Evolutionary conservation across 2,113 vertebrate genomes (phyloP).

Genomic region (Platycercus adscitus): DNA sequence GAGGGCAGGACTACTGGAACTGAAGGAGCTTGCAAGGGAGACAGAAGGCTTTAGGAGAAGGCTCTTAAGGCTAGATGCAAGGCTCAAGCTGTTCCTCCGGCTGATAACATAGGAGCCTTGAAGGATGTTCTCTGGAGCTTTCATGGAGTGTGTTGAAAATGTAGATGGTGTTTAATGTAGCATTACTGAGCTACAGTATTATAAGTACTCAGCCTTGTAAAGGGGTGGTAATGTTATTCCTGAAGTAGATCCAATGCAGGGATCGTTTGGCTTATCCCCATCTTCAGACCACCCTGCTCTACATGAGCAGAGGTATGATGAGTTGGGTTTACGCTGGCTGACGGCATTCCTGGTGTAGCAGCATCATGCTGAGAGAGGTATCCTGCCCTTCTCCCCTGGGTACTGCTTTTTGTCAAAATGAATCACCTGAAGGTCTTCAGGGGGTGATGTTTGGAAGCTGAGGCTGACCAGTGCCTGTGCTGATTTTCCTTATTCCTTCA

Average conservation of each 20-base stretch:
- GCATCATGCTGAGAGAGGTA: neutral
- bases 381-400: neutral
- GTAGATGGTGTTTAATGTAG: neutral
- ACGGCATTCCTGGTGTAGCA: neutral
- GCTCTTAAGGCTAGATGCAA: neutral
- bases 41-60: neutral
- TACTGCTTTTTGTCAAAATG: neutral
- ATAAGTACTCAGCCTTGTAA: neutral
- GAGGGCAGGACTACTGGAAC: neutral
- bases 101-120: neutral
- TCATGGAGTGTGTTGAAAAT: neutral
- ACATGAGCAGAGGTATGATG: neutral
- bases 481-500: neutral
- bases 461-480: accelerated
- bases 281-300: neutral
- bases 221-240: too few relatives aligned
- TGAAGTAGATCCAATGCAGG: accelerated
- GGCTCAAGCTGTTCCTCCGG: accelerated
- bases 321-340: neutral
- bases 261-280: neutral
- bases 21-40: neutral
- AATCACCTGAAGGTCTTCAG: neutral
- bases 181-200: neutral
- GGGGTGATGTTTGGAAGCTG: neutral
- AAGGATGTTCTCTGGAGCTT: neutral